Base-by-base conservation (phyloP, 1,140 invertebrate species). In the Solen grandis region DNA sequence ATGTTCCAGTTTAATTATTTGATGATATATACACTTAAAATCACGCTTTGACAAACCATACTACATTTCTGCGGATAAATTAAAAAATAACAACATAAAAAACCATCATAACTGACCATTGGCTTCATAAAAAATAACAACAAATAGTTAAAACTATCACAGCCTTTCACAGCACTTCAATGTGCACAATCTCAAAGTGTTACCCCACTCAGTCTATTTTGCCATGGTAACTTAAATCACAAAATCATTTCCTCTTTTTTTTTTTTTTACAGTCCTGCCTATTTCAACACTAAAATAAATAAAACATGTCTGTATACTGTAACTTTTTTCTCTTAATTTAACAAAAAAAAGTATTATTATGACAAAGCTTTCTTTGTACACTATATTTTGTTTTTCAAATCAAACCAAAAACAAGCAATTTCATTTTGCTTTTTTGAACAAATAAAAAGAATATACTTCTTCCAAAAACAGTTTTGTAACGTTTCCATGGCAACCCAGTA, bases 131-230 rank as follows among this genome's bases (percentile, higher is more conserved):
- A 36, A 50, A 59, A 62, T 73, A 73, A 73, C 70, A 73, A 73
- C 70, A 73, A 62, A 60, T 73, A 38, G 54, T 73, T 73, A n/a
- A 57, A 73, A 59, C 70, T 73, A 73, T 73, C 70, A 73, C 70
- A 73, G 70, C 52, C 68, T 33, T 50, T 33, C 70, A 36, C 70
- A 73, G 70, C 70, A 73, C 70, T 73, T 60, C 29, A 25, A 4
- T 73, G 70, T 73, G 70, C 70, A 73, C 70, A 73, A 73, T 73
- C 70, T 73, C 70, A 73, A 72, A 54, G 22, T 69, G 60, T 59
- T 31, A 60, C 5, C 70, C 70, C 70, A 10, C 41, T 19, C 54
- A 73, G 50, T 57, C 70, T 46, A 1, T 41, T 31, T 27, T 36
- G 41, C 70, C 70, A 60, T 60, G 54, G 60, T 60, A 36, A 73